Percentiles rank a stretch among this genome's conserved stretches.
These are phyloP conservation scores for Drosophila subpulchrella DNA, from an alignment of 1,140 invertebrate species.

Conservation along the genomic window DNA sequence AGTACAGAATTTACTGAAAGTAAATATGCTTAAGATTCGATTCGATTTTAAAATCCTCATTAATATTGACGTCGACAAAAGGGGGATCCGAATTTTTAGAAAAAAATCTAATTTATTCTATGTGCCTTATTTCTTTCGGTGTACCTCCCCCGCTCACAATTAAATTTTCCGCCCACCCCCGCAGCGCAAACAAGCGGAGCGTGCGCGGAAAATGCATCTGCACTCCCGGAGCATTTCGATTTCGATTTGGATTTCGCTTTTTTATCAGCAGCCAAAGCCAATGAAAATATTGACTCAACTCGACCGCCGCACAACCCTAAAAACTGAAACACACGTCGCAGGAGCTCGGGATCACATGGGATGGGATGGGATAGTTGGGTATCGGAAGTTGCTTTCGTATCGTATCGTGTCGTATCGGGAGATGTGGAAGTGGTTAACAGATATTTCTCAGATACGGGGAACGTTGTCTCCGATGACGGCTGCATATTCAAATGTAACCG, in stretches of 20 bases:
- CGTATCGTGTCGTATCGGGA: not conserved
- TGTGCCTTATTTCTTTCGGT: not conserved
- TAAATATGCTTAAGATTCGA: too few species aligned
- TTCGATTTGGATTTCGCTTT: constrained; percentile 60
- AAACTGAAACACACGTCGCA: constrained; percentile 25
- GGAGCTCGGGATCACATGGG: not conserved
- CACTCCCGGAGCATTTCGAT: constrained; percentile 58
- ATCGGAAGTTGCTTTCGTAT: constrained; percentile 21
- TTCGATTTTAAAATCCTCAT: too few species aligned
- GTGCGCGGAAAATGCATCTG: constrained; percentile 73
- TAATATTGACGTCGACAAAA: too few species aligned
- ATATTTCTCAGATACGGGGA: constrained; percentile 11
- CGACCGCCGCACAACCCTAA: constrained; percentile 35
- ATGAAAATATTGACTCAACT: constrained; percentile 71
- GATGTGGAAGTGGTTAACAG: constrained; percentile 29
- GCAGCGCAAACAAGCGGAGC: constrained; percentile 33
- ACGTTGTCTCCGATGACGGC: constrained; percentile 31
- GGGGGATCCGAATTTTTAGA: too few species aligned
- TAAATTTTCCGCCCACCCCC: not conserved
- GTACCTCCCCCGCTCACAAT: constrained; percentile 1
- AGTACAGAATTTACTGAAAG: too few species aligned
- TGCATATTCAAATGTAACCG: constrained; percentile 69
- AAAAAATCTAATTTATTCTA: too few species aligned
- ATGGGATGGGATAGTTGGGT: constrained; percentile 12
- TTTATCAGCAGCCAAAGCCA: constrained; percentile 67